phyloP scores from a whole-genome alignment of 2,888 invertebrate species.

The Alloscopus bannaensis region DNA sequence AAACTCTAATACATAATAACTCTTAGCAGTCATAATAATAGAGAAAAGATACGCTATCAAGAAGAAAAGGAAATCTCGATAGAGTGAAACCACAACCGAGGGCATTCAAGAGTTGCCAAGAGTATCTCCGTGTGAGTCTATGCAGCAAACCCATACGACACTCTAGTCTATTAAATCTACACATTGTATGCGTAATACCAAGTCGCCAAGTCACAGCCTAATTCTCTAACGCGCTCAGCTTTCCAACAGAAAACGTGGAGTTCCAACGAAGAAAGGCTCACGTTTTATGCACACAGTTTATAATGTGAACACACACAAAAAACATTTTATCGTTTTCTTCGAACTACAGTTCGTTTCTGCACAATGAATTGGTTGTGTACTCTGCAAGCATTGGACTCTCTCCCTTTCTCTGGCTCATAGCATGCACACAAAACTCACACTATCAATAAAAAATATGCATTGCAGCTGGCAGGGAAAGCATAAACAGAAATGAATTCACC shows the following conservation, averaged over 20 bases:
- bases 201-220: slow-evolving; percentile 24
- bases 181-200: background rate
- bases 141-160: slow-evolving; percentile 5
- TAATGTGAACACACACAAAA: background rate
- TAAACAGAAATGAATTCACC: background rate
- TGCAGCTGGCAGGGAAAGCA: background rate
- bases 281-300: too few species aligned
- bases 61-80: slow-evolving; percentile 28
- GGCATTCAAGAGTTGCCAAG: slow-evolving; percentile 41
- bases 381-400: too few species aligned
- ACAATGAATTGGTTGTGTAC: background rate
- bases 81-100: slow-evolving; percentile 53
- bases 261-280: too few species aligned
- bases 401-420: too few species aligned
- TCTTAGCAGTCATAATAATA: background rate
- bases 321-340: background rate
- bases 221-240: background rate
- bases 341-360: background rate
- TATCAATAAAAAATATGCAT: background rate
- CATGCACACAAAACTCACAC: background rate
- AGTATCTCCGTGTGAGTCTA: slow-evolving; percentile 1
- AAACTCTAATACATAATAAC: background rate
- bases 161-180: background rate
- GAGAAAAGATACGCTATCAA: slow-evolving; percentile 7
- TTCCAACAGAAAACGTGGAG: background rate